These are phyloP conservation scores for Tenrec ecaudatus DNA, from an alignment of 2,113 vertebrate species.

Conservation along the genomic window DNA sequence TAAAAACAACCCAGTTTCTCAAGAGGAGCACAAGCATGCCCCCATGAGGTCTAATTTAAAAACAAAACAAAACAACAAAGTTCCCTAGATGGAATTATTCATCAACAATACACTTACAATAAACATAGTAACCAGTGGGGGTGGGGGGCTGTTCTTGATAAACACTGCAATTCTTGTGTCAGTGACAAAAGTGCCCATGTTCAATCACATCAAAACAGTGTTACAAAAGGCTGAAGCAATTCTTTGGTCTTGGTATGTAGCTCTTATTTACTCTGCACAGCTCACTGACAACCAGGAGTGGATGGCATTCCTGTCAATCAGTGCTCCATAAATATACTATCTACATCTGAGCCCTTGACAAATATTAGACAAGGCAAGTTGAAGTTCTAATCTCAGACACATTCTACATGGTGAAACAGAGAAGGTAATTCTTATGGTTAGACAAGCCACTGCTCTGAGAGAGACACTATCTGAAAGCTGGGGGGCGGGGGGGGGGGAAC, in stretches of 20 bases:
- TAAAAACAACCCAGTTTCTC: neutral
- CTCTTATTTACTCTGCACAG: neutral
- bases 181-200: neutral
- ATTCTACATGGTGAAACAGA: neutral
- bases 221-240: neutral
- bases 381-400: neutral
- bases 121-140: neutral
- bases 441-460: neutral
- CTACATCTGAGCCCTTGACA: neutral
- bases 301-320: neutral
- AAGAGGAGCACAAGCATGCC: neutral
- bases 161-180: neutral
- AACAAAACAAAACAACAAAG: neutral
- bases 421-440: neutral
- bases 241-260: neutral
- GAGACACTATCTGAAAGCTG: fast-evolving
- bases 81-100: neutral
- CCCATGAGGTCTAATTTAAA: neutral
- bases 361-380: neutral
- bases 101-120: neutral
- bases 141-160: neutral
- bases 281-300: neutral
- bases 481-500: too few species aligned
- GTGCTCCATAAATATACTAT: neutral
- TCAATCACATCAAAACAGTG: neutral